A percentile compares a stretch with the other conserved stretches of the same genome.
Conservation (phyloP, 1,140 invertebrate genomes). For the Sycophaga agraensis region DNA sequence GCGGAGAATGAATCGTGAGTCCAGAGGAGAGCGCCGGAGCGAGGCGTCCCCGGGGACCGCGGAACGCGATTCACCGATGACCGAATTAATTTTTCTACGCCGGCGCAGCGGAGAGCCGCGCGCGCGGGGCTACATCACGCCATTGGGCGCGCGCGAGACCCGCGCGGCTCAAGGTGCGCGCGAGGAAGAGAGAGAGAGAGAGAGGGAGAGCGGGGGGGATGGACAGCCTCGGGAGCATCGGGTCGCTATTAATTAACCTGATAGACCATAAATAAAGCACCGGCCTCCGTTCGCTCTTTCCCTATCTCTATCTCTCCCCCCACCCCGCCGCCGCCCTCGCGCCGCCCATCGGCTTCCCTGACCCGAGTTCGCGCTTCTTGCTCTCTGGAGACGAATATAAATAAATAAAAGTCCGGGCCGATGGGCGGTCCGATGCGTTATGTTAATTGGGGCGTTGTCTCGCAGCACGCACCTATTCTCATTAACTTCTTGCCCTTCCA, state of each 20-base stretch:
- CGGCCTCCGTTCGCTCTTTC: slow-evolving; percentile 8
- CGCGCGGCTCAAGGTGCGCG: slow-evolving; percentile 14
- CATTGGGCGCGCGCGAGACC: not conserved
- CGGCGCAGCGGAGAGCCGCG: no score
- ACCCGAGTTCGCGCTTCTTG: slow-evolving; percentile 25
- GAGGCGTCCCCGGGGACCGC: slow-evolving; percentile 29
- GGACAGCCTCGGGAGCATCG: slow-evolving; percentile 27
- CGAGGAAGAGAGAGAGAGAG: not conserved
- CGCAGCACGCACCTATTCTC: slow-evolving; percentile 53
- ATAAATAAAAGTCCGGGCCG: slow-evolving; percentile 53
- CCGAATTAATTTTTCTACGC: slow-evolving; percentile 46
- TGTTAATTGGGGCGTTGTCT: slow-evolving; percentile 61
- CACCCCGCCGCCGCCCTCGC: not conserved
- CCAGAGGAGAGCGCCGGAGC: not conserved
- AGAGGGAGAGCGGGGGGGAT: not conserved
- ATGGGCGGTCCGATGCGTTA: slow-evolving; percentile 48
- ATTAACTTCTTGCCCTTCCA: slow-evolving; percentile 51
- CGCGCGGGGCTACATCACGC: slow-evolving; percentile 32
- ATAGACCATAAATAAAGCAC: slow-evolving; percentile 52
- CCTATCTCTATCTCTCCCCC: not conserved
- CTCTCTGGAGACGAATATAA: slow-evolving; percentile 56
- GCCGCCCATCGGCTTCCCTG: not conserved
- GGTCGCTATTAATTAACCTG: slow-evolving; percentile 54
- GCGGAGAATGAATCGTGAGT: slow-evolving; percentile 20
- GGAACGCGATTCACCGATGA: slow-evolving; percentile 44